phyloP scores from a whole-genome alignment of 2,113 vertebrate species.

The Melanocharis versteri region DNA sequence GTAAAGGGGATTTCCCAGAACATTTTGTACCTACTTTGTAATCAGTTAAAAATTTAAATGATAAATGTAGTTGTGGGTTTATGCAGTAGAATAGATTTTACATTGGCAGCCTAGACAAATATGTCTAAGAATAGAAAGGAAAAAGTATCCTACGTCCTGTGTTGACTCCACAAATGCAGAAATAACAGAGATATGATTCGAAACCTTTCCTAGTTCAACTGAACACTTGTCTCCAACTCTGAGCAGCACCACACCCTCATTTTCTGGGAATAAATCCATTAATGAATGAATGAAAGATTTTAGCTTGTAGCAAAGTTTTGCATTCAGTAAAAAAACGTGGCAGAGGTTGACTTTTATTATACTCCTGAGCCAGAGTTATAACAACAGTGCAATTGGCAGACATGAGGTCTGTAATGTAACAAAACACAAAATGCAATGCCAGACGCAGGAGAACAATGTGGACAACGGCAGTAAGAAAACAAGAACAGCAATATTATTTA shows the following conservation, averaged over 20 bases:
- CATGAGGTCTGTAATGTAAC: not conserved
- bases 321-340: not conserved
- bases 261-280: slow-evolving; percentile 59
- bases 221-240: not conserved
- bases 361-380: not conserved
- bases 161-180: not conserved
- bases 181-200: not conserved
- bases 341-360: not conserved
- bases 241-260: slow-evolving; percentile 35
- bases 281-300: slow-evolving; percentile 3
- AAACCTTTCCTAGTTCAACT: not conserved
- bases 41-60: not conserved
- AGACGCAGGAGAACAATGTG: not conserved
- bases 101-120: not conserved
- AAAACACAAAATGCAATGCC: not conserved
- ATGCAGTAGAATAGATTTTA: not conserved
- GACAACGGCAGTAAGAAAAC: not conserved
- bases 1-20: not conserved
- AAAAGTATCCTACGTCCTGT: slow-evolving; percentile 4
- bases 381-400: not conserved
- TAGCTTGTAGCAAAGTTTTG: not conserved
- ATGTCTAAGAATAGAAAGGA: slow-evolving; percentile 16
- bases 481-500: not conserved
- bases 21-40: not conserved
- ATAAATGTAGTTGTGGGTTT: not conserved